Conservation (phyloP, 2,888 invertebrate genomes). For the Hydrotaea cyrtoneurina region DNA sequence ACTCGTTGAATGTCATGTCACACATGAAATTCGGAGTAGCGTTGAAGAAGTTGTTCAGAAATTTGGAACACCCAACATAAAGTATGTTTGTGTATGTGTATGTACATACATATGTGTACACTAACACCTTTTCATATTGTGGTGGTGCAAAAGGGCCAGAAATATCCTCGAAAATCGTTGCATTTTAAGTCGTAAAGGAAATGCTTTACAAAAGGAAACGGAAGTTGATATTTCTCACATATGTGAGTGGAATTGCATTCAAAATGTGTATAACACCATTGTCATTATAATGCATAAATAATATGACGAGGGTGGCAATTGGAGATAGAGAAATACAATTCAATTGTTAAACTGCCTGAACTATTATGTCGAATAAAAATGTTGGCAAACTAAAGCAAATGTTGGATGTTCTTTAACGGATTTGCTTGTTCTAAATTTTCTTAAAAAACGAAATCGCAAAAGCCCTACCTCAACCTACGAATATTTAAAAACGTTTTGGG, state of each 20-base stretch:
- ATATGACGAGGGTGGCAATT: neutral
- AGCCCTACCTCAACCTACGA: too few species aligned
- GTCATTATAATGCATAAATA: neutral
- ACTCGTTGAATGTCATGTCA: neutral
- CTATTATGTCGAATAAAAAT: too few species aligned
- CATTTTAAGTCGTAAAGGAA: neutral
- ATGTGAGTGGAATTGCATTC: slow-evolving; percentile 48
- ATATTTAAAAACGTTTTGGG: too few species aligned
- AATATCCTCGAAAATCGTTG: neutral
- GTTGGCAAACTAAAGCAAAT: too few species aligned
- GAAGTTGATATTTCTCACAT: slow-evolving; percentile 54
- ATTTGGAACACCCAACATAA: slow-evolving; percentile 9
- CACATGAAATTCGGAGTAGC: neutral
- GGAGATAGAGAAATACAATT: neutral
- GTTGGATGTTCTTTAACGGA: too few species aligned
- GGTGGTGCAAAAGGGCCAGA: too few species aligned
- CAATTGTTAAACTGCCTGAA: too few species aligned
- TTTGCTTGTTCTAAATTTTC: too few species aligned
- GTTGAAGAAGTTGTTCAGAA: neutral
- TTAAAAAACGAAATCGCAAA: too few species aligned
- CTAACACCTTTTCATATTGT: neutral
- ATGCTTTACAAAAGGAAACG: slow-evolving; percentile 48
- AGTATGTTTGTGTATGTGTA: neutral
- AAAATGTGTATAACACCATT: neutral
- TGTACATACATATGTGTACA: neutral